Conservation (phyloP, 2,888 invertebrate genomes). For the Pelosia muscerda region DNA sequence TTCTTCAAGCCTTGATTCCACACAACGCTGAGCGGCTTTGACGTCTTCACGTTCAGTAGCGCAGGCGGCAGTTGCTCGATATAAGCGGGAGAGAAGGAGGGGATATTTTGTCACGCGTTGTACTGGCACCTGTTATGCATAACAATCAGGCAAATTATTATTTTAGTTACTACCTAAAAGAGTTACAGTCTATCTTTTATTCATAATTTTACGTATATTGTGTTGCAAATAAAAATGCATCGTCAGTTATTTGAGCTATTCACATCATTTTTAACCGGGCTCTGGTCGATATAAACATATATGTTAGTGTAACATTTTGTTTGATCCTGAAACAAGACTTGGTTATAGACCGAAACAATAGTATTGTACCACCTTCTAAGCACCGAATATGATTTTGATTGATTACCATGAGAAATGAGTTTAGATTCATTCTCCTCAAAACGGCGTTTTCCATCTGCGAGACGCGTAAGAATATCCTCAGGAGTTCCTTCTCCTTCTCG, state of each 20-base stretch:
- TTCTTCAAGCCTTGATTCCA: constrained; percentile 96
- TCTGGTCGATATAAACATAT: too few species aligned
- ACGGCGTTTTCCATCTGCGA: constrained; percentile 99
- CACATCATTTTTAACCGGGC: too few species aligned
- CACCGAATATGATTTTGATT: too few species aligned
- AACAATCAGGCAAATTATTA: background rate
- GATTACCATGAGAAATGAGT: constrained; percentile 98
- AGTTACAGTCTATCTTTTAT: too few species aligned
- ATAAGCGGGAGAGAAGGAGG: constrained; percentile 94
- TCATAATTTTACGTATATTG: too few species aligned
- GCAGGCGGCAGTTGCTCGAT: constrained; percentile 95
- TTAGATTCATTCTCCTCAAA: constrained; percentile 97
- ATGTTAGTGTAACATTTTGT: too few species aligned
- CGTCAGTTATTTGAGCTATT: too few species aligned
- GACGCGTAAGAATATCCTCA: constrained; percentile 97
- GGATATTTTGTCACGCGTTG: constrained; percentile 99
- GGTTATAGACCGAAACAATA: too few species aligned
- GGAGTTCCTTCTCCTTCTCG: constrained; percentile 97
- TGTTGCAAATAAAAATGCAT: too few species aligned
- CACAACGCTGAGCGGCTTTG: constrained; percentile 95
- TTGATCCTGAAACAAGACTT: too few species aligned
- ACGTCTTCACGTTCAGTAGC: constrained; percentile 94
- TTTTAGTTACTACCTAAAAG: background rate
- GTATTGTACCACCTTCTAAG: too few species aligned
- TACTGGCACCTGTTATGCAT: constrained; percentile 92